These are phyloP conservation scores for Clarias gariepinus DNA, from an alignment of 2,113 vertebrate species.

Conservation along the genomic window DNA sequence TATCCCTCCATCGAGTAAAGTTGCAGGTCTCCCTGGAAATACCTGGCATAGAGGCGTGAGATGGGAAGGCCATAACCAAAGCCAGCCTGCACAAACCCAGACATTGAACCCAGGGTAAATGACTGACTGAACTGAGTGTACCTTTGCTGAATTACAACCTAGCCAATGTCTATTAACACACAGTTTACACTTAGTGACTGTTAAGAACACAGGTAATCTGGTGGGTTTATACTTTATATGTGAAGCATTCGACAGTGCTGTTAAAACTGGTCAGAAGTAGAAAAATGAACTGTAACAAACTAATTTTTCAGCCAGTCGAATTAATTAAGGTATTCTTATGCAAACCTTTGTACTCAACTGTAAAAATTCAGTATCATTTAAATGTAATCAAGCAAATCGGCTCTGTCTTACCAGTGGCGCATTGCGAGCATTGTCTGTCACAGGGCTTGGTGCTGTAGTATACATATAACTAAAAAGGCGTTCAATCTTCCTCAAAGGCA, in stretches of 20 bases:
- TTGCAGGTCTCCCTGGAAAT: constrained; percentile 96
- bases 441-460: constrained; percentile 90
- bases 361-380: not conserved
- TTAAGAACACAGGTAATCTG: not conserved
- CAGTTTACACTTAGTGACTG: not conserved
- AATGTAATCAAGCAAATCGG: not conserved
- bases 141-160: constrained; percentile 50
- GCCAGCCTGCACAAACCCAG: constrained; percentile 79
- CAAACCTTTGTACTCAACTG: not conserved
- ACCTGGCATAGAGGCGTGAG: constrained; percentile 95
- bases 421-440: constrained; percentile 79
- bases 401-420: constrained; percentile 84
- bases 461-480: constrained; percentile 95
- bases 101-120: constrained; percentile 38
- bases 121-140: constrained; percentile 38
- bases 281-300: not conserved
- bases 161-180: constrained; percentile 14
- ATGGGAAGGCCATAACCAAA: constrained; percentile 98
- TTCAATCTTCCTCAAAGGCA: constrained; percentile 91
- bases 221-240: not conserved
- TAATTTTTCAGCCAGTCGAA: not conserved
- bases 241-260: not conserved
- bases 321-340: not conserved
- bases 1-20: constrained; percentile 95
- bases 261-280: not conserved